A percentile compares a stretch with the other conserved stretches of the same genome.
Evolutionary conservation across 1,140 invertebrate species (phyloP).

Genomic region (Drosophila sturtevanti): DNA sequence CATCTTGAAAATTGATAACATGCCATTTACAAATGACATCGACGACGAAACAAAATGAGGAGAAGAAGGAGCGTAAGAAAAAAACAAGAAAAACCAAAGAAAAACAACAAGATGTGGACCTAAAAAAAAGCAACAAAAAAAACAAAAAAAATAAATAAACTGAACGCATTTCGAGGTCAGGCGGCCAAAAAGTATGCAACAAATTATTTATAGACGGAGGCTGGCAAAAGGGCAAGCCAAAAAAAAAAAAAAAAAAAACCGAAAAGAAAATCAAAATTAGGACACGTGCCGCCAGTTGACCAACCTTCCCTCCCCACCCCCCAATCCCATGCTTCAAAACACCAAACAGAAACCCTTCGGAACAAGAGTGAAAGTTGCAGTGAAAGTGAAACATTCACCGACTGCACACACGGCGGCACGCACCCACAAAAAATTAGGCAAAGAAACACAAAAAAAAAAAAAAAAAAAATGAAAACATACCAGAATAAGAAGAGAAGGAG

Average conservation of each 20-base stretch:
- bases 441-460: neutral
- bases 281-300: conserved; percentile 79
- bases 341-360: conserved; percentile 28
- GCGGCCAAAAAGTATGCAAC: conserved; percentile 61
- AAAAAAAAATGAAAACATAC: neutral
- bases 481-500: neutral
- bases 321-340: conserved; percentile 38
- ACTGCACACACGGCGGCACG: conserved; percentile 68
- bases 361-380: conserved; percentile 51
- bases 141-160: conserved; percentile 52
- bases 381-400: conserved; percentile 60
- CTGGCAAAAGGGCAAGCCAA: conserved; percentile 35
- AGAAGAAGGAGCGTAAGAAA: too few species aligned
- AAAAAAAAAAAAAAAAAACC: conserved; percentile 27
- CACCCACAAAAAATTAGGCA: conserved; percentile 33
- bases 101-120: neutral
- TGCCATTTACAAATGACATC: conserved; percentile 82
- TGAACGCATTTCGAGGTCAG: conserved; percentile 49
- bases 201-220: conserved; percentile 73
- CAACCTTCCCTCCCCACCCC: conserved; percentile 34
- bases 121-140: too few species aligned
- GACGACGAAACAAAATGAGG: conserved; percentile 16
- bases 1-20: conserved; percentile 83
- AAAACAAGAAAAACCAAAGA: too few species aligned
- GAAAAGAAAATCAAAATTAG: conserved; percentile 73